Percentiles rank a stretch among this genome's conserved stretches.
phyloP scores from a whole-genome alignment of 2,113 vertebrate species.

The Rostratula benghalensis region DNA sequence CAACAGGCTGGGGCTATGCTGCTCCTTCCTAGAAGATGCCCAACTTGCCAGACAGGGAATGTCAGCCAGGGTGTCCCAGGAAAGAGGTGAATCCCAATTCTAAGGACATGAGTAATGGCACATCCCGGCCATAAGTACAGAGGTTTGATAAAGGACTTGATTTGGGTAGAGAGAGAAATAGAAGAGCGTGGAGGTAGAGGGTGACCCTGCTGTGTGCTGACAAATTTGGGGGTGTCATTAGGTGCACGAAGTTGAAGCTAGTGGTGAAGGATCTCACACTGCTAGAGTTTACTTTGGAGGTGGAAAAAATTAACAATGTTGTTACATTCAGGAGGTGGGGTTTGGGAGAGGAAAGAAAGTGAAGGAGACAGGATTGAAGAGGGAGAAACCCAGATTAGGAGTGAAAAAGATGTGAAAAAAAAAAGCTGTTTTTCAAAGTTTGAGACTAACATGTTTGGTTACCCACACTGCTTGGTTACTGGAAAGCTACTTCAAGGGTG shows the following conservation, averaged over 20 bases:
- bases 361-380: neutral
- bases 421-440: neutral
- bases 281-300: neutral
- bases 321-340: neutral
- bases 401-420: neutral
- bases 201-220: neutral
- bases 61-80: neutral
- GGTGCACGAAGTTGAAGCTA: neutral
- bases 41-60: neutral
- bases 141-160: neutral
- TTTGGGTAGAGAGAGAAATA: neutral
- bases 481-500: neutral
- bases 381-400: neutral
- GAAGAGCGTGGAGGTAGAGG: neutral
- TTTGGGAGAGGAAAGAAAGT: neutral
- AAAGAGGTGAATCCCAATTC: neutral
- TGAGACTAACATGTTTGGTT: neutral
- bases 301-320: neutral
- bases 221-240: neutral
- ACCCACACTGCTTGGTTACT: neutral
- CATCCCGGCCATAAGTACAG: neutral
- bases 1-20: accelerated
- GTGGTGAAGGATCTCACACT: neutral
- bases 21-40: neutral
- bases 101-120: neutral